Evolutionary conservation across 1,140 invertebrate genomes (phyloP), one percentile per base, ranked within the genome.

Genomic region (Drosophila teissieri): DNA sequence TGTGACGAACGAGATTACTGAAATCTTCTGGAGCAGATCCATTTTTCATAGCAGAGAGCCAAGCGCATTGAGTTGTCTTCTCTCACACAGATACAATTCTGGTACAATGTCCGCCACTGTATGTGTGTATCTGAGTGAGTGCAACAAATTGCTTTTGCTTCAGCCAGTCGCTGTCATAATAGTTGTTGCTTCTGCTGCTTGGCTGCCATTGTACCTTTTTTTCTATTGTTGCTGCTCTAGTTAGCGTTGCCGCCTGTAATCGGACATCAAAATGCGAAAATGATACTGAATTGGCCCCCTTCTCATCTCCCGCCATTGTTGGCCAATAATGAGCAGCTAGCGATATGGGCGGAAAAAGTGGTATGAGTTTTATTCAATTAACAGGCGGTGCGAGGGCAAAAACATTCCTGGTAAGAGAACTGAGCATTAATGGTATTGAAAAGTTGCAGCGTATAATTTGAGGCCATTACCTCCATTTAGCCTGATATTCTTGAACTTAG

Each of bases 21-120:
- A 91, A 91, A 91, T 91, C 90, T 91, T 91, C 90, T 91, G 90
- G 90, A 91, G 90, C 90, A 91, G 86, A 91, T 91, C 90, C 90
- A 91, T 91, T 91, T 91, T 91, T 90, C 79, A 91, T 88, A 88
- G 83, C 70, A 48, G 55, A 49, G 68, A 75, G 55, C n/a, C 73
- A 14, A 46, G 77, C 52, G 51, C 78, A 86, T 86, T 75, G 70
- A 77, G 80, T 89, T 84, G 76, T 79, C 76, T 68, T 79, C 76
- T 68, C 78, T 42, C 52, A 88, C 52, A 88, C 49, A 70, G 52
- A 76, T 74, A 65, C 81, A 78, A 76, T 70, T 75, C 57, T 78
- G 22, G 34, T 58, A 27, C 40, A 40, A 19, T 49, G 11, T 17
- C n/a, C 53, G 15, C 51, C 3, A 27, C 27, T 64, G 17, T 54